Evolutionary conservation across 2,113 vertebrate genomes (phyloP), one percentile per base, ranked within the genome.

Genomic region (Cairina moschata): DNA sequence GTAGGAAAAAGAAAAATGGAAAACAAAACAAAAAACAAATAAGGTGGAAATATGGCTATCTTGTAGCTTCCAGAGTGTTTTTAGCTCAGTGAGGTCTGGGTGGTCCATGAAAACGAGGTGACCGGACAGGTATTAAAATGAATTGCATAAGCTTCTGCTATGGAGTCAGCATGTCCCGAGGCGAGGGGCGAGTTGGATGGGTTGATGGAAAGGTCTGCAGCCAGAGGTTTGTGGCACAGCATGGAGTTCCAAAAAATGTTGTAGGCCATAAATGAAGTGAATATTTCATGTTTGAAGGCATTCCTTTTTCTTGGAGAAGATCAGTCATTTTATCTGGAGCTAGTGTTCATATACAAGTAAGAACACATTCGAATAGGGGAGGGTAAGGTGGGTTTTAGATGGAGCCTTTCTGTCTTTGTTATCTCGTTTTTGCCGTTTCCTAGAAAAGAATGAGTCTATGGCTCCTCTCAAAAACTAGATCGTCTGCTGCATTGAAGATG

Each of bases 131-230:
- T 74, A 65, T 85, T 59, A 58, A 69, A 81, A 86, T 48, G 85
- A 92, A 71, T 34, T 66, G 56, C 65, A 54, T 13, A 75, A 90
- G 79, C 81, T 62, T 84, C 83, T 58, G 56, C 84, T 54, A 81
- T 18, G 85, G 42, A 92, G 74, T 71, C 75, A 79, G 91, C 52
- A 46, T 79, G 78, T 76, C 81, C 91, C 38, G 20, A 91, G 79
- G 58, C 6, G 2, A 90, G 76, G 62, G 82, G 56, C 38, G 32
- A 58, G 13, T 40, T 68, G 88, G 83, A 85, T 65, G 59, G 66
- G 46, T 72, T 79, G 48, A 84, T 65, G 94, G 80, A 94, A 96
- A 86, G 42, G 75, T 88, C 77, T 91, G 71, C 73, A 95, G 73
- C 59, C n/a, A 62, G 86, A 77, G 74, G 48, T 68, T 77, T 91